Evolutionary conservation across 2,113 vertebrate species (phyloP), one percentile per base, ranked within the genome.

Genomic region (Pachyramphus minor): DNA sequence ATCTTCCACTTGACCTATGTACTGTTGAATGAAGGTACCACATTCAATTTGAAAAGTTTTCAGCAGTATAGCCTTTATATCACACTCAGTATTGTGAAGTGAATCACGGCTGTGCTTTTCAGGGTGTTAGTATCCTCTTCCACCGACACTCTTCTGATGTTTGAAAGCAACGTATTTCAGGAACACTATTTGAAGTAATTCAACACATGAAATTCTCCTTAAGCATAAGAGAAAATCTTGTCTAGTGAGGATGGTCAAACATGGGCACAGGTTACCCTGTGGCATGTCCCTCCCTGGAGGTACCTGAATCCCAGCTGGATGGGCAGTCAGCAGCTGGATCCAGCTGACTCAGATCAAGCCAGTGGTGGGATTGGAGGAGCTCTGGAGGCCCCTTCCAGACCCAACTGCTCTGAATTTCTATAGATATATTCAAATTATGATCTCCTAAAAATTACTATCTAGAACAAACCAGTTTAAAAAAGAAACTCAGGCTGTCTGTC

Each of bases 281-380:
- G 27, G 39, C 6, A 44, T 24, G 1, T 0, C 9, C 35, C 13
- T 7, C 20, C 35, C 62, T 42, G 35, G 31, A 58, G 77, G 62
- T 19, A 10, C 19, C 16, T 0, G 0, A 41, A 53, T 5, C 14
- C 15, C 0, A 1, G 1, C 22, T 5, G 4, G 13, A 22, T 8
- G 58, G 18, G 10, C 3, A 4, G 15, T n/a, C 33, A 50, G 60
- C 37, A 53, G 5, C 17, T 5, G 2, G 25, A 12, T 45, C 62
- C 22, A 4, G 44, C 8, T 53, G 25, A 59, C 53, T 28, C 33
- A 22, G 24, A 44, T 4, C 0, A 0, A 58, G 42, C 12, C 47
- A 6, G 16, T 14, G 42, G 3, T 63, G 55, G 41, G 41, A 71
- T 8, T 12, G 66, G n/a, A 30, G 23, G 25, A 39, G 35, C 17